Base-by-base conservation (phyloP, 1,140 invertebrate species). In the Drosophila mojavensis region DNA sequence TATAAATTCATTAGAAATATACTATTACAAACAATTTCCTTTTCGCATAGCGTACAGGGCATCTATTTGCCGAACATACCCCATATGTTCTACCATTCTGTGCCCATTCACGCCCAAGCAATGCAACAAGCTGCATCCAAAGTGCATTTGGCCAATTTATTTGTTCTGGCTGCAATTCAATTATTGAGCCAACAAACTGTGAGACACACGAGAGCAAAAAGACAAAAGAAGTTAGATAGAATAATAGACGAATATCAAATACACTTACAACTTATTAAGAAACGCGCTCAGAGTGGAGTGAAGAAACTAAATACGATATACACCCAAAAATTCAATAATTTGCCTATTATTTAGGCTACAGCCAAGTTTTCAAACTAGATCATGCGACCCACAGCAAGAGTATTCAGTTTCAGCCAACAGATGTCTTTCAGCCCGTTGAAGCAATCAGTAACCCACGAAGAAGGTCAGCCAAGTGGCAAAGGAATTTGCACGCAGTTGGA, bases 401-500 rank as follows among this genome's bases (percentile, higher is more conserved):
- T 9, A 15, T 33, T 33, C 33, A 36, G 13, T 15, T 62, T 7
- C 5, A 5, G 20, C 45, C 10, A 59, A 45, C 41, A 45, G 13
- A 15, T 59, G 41, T 30, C 24, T 59, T 15, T 15, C 43, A 33
- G 58, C 43, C n/a, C 15, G 41, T 13, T 28, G n/a, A 64, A 71
- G 82, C 81, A 7, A 17, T 81, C 69, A 39, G 73, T 48, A 73
- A 28, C 43, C 43, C 15, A 53, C 15, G 61, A 69, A 88, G 83
- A 86, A 88, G 64, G 76, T 60, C 76, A 86, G 62, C 69, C 83
- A 88, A 68, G 76, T 88, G 82, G 82, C 83, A 84, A 86, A 80
- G 81, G 81, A 84, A 84, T 83, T 62, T 77, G 64, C 33, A 73
- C 48, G 47, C 45, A 41, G 41, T 51, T 15, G 17, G 9, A 36